A percentile compares a stretch with the other conserved stretches of the same genome.
Evolutionary conservation across 2,888 invertebrate species (phyloP).

Genomic region (Dryobota labecula): DNA sequence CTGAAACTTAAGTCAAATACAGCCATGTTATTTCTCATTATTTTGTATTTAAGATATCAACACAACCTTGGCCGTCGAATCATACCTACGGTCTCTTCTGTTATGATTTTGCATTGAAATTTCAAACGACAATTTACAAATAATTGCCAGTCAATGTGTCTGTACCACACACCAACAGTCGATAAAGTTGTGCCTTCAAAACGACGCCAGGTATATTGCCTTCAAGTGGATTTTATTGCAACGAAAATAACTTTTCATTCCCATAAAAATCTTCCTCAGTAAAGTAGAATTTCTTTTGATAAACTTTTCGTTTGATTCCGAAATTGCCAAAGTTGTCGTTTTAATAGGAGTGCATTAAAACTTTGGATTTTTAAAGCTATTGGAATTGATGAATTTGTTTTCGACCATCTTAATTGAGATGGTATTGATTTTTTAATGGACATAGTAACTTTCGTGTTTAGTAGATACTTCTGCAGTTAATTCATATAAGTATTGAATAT

Average conservation of each 20-base stretch:
- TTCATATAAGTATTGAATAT: too few species aligned
- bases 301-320: conserved; percentile 35
- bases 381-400: conserved; percentile 17
- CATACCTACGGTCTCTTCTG: neutral
- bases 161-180: neutral
- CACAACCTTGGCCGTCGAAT: neutral
- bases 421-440: neutral
- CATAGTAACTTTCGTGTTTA: neutral
- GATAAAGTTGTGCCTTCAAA: conserved; percentile 17
- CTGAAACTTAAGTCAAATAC: neutral
- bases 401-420: neutral
- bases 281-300: conserved; percentile 43
- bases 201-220: conserved; percentile 30
- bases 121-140: neutral
- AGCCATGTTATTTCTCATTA: neutral
- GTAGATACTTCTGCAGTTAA: neutral
- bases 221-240: conserved; percentile 43
- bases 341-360: conserved; percentile 47
- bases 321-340: conserved; percentile 44
- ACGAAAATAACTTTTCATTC: conserved; percentile 43
- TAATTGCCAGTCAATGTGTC: neutral
- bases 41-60: neutral
- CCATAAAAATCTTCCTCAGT: conserved; percentile 15
- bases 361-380: conserved; percentile 24
- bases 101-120: neutral